Conservation (phyloP, 2,797 vertebrate genomes). For the Neosilurus hyrtlii region DNA sequence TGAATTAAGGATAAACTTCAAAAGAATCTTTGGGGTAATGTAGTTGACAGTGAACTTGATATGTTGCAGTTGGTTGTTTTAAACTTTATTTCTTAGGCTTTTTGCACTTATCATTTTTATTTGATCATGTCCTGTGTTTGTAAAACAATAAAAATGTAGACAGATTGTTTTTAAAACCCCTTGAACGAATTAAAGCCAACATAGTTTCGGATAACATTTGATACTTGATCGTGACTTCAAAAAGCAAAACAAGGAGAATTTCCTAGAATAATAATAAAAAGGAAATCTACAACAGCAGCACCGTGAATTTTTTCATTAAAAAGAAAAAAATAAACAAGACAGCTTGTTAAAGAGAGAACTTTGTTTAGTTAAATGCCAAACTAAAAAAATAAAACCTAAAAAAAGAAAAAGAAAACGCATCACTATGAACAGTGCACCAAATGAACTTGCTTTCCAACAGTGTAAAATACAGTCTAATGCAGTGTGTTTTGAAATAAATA, state of each 20-base stretch:
- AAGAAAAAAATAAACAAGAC: background rate
- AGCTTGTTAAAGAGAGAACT: background rate
- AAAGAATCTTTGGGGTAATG: background rate
- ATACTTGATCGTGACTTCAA: background rate
- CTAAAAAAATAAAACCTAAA: background rate
- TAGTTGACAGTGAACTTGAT: background rate
- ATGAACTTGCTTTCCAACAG: background rate
- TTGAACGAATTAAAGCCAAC: constrained; percentile 2
- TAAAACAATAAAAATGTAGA: background rate
- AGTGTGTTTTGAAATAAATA: background rate
- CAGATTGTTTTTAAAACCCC: background rate
- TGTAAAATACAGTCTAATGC: background rate
- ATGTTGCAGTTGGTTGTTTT: background rate
- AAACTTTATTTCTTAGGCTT: background rate
- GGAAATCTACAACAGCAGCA: background rate
- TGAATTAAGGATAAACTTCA: background rate
- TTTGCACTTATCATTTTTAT: constrained; percentile 5
- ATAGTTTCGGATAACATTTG: constrained; percentile 2
- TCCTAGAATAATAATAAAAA: background rate
- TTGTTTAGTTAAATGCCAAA: background rate
- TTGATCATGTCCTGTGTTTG: constrained; percentile 1
- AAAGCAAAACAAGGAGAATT: background rate
- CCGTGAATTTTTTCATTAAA: background rate
- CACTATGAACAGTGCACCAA: background rate
- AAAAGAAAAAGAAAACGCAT: background rate